Percentiles rank a stretch among this genome's conserved stretches.
Conservation (phyloP, 2,888 invertebrate genomes). For the Bimastos eiseni region DNA sequence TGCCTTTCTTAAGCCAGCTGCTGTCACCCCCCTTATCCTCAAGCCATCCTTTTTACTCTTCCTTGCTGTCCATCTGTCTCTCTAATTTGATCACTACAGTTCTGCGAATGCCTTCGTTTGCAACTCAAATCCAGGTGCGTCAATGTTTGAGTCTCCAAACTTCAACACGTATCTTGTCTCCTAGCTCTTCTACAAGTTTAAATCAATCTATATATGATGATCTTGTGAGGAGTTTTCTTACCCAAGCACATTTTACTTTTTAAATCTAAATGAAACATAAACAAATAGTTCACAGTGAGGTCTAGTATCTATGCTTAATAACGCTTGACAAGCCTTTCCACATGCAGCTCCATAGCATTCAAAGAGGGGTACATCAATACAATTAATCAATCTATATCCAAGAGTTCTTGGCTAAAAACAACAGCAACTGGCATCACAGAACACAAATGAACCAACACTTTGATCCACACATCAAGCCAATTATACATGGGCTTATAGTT, state of each 20-base stretch:
- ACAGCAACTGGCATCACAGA: neutral
- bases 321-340: neutral
- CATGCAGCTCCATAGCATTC: neutral
- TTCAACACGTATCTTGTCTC: neutral
- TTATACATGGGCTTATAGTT: neutral
- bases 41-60: neutral
- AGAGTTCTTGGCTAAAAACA: neutral
- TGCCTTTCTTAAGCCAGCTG: constrained; percentile 13
- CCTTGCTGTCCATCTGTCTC: neutral
- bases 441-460: neutral
- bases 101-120: neutral
- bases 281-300: neutral
- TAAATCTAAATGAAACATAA: neutral
- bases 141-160: neutral
- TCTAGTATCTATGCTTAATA: neutral
- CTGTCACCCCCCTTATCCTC: neutral
- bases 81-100: neutral
- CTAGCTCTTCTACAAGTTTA: neutral
- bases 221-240: neutral
- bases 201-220: neutral
- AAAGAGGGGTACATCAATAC: neutral
- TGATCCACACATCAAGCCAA: neutral
- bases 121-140: neutral
- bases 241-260: neutral
- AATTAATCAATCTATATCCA: neutral